Base-by-base conservation (phyloP, 2,888 invertebrate species). In the Tholera decimalis region DNA sequence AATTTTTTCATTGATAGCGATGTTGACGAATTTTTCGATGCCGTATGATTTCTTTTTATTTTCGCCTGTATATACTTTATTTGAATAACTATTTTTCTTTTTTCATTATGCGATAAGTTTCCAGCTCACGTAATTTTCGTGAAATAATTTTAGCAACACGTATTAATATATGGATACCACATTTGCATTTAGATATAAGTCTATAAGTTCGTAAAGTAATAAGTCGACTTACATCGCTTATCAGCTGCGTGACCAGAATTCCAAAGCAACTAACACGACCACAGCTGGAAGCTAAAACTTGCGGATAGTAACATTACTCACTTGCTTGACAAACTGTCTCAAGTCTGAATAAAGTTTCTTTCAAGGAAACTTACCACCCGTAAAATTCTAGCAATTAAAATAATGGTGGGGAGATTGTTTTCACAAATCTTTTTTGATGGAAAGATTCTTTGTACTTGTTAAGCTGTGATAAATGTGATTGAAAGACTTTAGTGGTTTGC, bases 381-480 rank as follows among this genome's bases (percentile, higher is more conserved):
- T 73, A 67, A 79, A 83, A 80, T 83, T 79, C 56, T 70, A 78
- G 79, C 81, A 83, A 85, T 86, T 85, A 83, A 73, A 69, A 62
- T 78, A 82, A 85, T 79, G 77, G 77, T 28, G 43, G 68, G 67
- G 59, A 79, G 79, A 79, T 79, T 77, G 73, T 72, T 80, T 62
- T 59, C 39, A 50, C 22, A 80, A 77, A 82, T 82, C 68, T 79
- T 70, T 75, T 75, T 54, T 69, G 71, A 77, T 59, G 59, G 56
- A 18, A 22, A 67, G 56, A 73, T 64, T 70, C 18, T 33, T 41
- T 44, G 22, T 18, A 46, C 57, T 63, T 65, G 61, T 75, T 66
- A 66, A 61, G 59, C 64, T 66, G 55, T 60, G 61, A 74, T 71
- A 75, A 75, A 73, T 79, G 46, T 59, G 59, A 50, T 43, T 44